These are phyloP conservation scores for Pachliopta kotzebuea DNA, from an alignment of 2,888 invertebrate genomes.

Conservation along the genomic window DNA sequence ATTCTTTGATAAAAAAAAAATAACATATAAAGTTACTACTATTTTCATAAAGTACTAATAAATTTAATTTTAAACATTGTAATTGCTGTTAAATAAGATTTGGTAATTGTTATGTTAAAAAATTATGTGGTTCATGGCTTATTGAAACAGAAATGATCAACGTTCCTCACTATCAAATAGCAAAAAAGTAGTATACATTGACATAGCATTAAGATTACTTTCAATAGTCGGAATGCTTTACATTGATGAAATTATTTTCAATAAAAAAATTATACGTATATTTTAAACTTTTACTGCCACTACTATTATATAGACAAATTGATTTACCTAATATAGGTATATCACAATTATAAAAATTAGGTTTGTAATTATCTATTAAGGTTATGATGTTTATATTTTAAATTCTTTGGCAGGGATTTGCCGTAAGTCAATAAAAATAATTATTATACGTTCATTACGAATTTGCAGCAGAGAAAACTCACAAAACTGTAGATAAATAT, in stretches of 20 bases:
- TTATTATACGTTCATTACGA: background rate
- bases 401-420: no score
- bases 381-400: no score
- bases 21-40: background rate
- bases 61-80: background rate
- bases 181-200: slow-evolving; percentile 48
- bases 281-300: no score
- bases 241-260: background rate
- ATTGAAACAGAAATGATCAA: slow-evolving; percentile 41
- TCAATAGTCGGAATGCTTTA: slow-evolving; percentile 37
- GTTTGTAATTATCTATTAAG: no score
- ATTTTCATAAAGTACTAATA: background rate
- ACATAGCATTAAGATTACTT: slow-evolving; percentile 45
- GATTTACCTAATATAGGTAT: no score
- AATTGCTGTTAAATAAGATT: slow-evolving; percentile 3
- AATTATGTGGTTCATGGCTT: slow-evolving; percentile 56
- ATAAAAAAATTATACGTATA: no score
- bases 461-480: background rate
- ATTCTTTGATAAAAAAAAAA: background rate
- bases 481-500: background rate
- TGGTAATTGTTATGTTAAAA: slow-evolving; percentile 24
- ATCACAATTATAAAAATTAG: no score
- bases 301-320: no score
- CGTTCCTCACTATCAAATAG: slow-evolving; percentile 38
- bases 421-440: no score